Percentiles rank a stretch among this genome's conserved stretches.
Conservation (phyloP, 2,888 invertebrate species). For the Dendrolimus pini region DNA sequence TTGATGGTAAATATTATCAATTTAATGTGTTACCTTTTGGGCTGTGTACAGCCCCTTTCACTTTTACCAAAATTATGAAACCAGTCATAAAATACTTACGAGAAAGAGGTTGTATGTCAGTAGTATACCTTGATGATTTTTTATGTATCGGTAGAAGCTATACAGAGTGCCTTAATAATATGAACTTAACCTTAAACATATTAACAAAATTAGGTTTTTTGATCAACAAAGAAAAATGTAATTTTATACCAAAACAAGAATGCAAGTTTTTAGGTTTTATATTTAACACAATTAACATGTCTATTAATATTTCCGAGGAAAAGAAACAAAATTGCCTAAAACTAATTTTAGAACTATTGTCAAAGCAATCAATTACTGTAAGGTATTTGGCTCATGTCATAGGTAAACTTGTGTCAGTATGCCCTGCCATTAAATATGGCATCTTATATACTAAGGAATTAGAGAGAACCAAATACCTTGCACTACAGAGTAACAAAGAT, state of each 20-base stretch:
- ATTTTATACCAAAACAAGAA: background rate
- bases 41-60: too few species aligned
- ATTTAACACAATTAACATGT: background rate
- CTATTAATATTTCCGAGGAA: background rate
- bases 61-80: background rate
- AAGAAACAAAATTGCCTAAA: too few species aligned
- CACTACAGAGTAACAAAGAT: background rate
- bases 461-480: too few species aligned
- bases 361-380: background rate
- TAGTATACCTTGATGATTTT: constrained; percentile 5
- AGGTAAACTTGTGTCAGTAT: background rate
- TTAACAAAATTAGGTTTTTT: constrained; percentile 1
- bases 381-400: background rate
- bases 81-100: background rate
- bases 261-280: constrained; percentile 4
- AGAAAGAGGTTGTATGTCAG: constrained; percentile 1
- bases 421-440: background rate
- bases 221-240: constrained; percentile 2
- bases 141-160: background rate
- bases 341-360: too few species aligned
- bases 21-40: too few species aligned
- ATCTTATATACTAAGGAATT: too few species aligned
- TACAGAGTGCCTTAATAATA: background rate
- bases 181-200: background rate
- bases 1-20: too few species aligned